These are phyloP conservation scores for Aurelia aurita DNA, from an alignment of 30 jellyfish, hydroid and myxozoan species.

Conservation along the genomic window DNA sequence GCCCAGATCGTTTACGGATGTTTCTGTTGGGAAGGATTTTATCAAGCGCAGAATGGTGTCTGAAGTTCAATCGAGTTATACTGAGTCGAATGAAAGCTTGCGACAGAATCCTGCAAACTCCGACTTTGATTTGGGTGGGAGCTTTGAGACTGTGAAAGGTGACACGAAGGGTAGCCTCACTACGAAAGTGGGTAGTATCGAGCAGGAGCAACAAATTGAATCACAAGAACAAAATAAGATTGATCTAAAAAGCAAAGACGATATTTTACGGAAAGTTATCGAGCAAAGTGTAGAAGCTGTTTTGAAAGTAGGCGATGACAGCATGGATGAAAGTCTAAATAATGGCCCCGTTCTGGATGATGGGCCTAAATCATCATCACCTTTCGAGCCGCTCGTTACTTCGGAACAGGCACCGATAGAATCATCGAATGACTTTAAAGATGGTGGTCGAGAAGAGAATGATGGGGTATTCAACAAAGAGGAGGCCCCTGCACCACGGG, in stretches of 20 bases:
- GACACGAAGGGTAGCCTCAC: background rate
- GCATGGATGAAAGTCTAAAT: background rate
- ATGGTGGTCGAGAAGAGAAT: background rate
- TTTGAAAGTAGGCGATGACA: background rate
- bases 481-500: background rate
- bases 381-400: conserved; percentile 55
- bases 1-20: conserved; percentile 45
- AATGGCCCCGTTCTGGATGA: background rate
- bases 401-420: conserved; percentile 43
- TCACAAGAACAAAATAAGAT: background rate
- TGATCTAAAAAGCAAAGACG: background rate
- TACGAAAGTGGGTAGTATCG: background rate
- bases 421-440: background rate
- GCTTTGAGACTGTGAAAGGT: conserved; percentile 18
- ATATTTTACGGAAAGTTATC: background rate
- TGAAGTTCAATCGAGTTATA: conserved; percentile 10
- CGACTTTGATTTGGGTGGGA: conserved; percentile 10
- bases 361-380: conserved; percentile 22
- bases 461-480: background rate
- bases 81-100: conserved; percentile 66
- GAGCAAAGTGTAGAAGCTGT: conserved; percentile 4
- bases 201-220: background rate
- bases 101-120: conserved; percentile 58
- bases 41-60: background rate
- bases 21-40: conserved; percentile 1